A percentile compares a stretch with the other conserved stretches of the same genome.
Conservation (phyloP, 2,888 invertebrate species). For the Eupeodes luniger region DNA sequence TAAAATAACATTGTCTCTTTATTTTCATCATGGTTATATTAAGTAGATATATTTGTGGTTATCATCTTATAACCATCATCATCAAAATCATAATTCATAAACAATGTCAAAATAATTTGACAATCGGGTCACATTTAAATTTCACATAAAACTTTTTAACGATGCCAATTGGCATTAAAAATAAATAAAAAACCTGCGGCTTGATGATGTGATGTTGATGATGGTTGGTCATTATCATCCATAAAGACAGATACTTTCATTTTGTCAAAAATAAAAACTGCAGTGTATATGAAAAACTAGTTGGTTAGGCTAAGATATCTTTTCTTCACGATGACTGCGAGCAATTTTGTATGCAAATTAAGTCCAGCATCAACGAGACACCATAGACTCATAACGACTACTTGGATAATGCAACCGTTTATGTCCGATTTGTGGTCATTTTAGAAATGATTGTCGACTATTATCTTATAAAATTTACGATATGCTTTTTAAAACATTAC, state of each 20-base stretch:
- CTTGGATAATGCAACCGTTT: constrained; percentile 10
- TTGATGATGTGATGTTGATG: background rate
- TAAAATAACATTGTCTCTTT: background rate
- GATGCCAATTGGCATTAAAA: background rate
- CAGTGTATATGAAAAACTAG: background rate
- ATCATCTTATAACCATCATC: background rate
- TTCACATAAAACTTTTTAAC: background rate
- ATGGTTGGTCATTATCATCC: background rate
- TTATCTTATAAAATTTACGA: constrained; percentile 3
- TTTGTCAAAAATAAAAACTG: background rate
- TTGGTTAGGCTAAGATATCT: background rate
- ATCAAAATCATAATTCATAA: constrained; percentile 2
- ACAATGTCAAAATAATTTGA: constrained; percentile 20
- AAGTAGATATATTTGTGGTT: background rate
- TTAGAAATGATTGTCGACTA: constrained; percentile 19
- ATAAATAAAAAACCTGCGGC: constrained; percentile 3
- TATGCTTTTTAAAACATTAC: background rate
- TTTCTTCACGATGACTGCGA: background rate
- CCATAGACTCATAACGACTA: background rate
- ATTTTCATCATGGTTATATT: background rate
- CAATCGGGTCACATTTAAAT: background rate
- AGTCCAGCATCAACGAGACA: background rate
- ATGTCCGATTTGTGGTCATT: constrained; percentile 21
- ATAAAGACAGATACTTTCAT: background rate
- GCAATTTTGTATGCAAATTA: constrained; percentile 21